A percentile compares a stretch with the other conserved stretches of the same genome.
Evolutionary conservation across 2,888 invertebrate species (phyloP).

Genomic region (Apoderus coryli): DNA sequence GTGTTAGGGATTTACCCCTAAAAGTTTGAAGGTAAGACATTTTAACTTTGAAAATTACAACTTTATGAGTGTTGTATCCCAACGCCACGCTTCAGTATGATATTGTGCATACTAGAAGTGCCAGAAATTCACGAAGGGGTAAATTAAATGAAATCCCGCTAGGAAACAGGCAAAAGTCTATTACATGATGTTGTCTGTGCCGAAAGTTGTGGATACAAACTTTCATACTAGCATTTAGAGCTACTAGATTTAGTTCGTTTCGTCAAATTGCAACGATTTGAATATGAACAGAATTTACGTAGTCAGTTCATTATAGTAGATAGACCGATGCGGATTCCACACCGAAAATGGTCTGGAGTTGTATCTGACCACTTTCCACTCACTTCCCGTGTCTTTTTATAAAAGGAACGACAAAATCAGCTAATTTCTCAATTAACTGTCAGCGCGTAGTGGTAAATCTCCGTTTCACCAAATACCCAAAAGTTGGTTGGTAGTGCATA

Average conservation of each 20-base stretch:
- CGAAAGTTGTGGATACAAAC: conserved; percentile 29
- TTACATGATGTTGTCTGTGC: conserved; percentile 25
- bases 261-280: neutral
- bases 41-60: neutral
- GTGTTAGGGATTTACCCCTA: conserved; percentile 96
- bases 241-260: too few relatives aligned
- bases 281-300: too few relatives aligned
- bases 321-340: too few relatives aligned
- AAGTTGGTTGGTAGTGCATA: too few relatives aligned
- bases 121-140: conserved; percentile 24
- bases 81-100: conserved; percentile 27
- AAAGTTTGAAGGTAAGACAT: conserved; percentile 79
- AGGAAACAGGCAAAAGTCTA: conserved; percentile 26
- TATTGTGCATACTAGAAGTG: conserved; percentile 23
- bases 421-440: too few relatives aligned
- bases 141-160: conserved; percentile 25
- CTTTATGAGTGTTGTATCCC: conserved; percentile 17
- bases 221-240: conserved; percentile 6
- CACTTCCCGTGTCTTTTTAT: too few relatives aligned
- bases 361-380: too few relatives aligned
- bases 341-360: too few relatives aligned
- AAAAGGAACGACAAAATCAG: too few relatives aligned
- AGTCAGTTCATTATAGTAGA: too few relatives aligned
- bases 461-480: too few relatives aligned
- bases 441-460: too few relatives aligned